Evolutionary conservation across 2,888 invertebrate species (phyloP), one percentile per base, ranked within the genome.

Genomic region (Lithophane semibrunnea): DNA sequence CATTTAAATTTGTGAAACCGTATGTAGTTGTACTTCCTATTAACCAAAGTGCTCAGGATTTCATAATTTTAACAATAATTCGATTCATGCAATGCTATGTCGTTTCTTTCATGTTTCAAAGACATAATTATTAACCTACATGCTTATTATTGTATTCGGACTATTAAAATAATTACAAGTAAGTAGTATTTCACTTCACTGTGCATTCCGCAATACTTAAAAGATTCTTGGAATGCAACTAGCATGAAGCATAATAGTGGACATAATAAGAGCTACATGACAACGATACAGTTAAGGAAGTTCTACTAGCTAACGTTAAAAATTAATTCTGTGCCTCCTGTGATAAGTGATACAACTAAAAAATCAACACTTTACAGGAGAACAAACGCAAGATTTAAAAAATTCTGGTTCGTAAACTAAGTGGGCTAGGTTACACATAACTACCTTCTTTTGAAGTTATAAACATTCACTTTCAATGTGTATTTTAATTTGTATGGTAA

Each of bases 21-120:
- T 29, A 29, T 29, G 29, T 29, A 29, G 29, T 29, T 29, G 29
- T 29, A 71, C 66, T 76, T 71, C 13, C 52, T 69, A 70, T 81
- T 82, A 82, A 73, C 49, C 56, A 73, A 70, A 75, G 67, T 29
- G 18, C 29, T 12, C 21, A 16, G 12, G 60, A 10, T 49, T 58
- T 21, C 37, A 29, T 60, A 75, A 21, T 71, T 58, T 29, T 52
- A 71, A 68, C 71, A 54, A 71, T 83, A 79, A 83, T 66, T 65
- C 65, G 49, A 75, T 76, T 66, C 42, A 78, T 60, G 52, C 52
- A 66, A 70, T 76, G 64, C 68, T 47, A 73, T 66, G 21, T 69
- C 61, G 12, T 73, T 49, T 56, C 68, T 68, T 72, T 74, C 71
- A 69, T 56, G 47, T 70, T 72, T 77, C 18, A 18, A n/a, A 54